A percentile compares a stretch with the other conserved stretches of the same genome.
Conservation (phyloP, 2,797 vertebrate genomes). For the Crocidura indochinensis region DNA sequence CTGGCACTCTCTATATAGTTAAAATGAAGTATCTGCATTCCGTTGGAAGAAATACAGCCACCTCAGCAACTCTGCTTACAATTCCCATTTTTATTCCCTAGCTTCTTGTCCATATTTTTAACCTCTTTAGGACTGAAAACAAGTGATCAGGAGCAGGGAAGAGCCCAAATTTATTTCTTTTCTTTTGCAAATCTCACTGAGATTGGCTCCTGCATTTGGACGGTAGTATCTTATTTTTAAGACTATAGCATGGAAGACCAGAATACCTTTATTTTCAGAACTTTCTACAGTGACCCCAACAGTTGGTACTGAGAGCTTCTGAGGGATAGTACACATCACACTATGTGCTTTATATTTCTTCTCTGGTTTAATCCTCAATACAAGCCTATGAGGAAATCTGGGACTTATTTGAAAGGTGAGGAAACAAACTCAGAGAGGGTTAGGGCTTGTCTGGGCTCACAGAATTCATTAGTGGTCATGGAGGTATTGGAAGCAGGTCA, state of each 20-base stretch:
- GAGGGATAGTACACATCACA: no score
- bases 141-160: neutral
- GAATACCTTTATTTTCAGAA: neutral
- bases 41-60: neutral
- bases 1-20: neutral
- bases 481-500: neutral
- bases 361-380: neutral
- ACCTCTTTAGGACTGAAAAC: neutral
- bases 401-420: neutral
- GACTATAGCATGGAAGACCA: neutral
- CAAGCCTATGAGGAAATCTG: fast-evolving
- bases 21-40: neutral
- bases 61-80: neutral
- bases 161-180: neutral
- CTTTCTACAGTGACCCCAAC: neutral
- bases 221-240: no score
- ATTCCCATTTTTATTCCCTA: neutral
- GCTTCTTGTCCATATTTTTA: neutral
- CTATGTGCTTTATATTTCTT: fast-evolving
- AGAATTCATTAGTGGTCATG: fast-evolving
- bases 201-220: neutral
- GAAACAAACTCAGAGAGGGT: neutral
- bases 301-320: fast-evolving
- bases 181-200: neutral
- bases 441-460: neutral